These are phyloP conservation scores for Leptinotarsa haldemani DNA, from an alignment of 2,888 invertebrate species.

Conservation along the genomic window DNA sequence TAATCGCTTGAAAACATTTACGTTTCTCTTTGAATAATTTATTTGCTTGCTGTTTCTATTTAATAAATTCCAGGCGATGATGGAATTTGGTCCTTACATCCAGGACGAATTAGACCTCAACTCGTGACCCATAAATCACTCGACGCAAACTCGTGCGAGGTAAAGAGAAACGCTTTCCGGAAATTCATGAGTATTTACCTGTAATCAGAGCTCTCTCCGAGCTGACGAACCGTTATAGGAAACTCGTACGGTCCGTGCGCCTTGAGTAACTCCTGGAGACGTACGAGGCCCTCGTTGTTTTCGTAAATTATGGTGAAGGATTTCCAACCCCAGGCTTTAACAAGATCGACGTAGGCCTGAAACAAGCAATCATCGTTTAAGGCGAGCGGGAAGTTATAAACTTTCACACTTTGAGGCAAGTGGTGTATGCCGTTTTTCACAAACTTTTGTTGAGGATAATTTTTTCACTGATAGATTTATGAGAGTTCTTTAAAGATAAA, in stretches of 20 bases:
- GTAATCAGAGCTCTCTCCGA: conserved; percentile 87
- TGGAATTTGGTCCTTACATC: background rate
- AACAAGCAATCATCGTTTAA: conserved; percentile 35
- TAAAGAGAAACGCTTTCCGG: background rate
- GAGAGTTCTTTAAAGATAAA: too few species aligned
- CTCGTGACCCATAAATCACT: background rate
- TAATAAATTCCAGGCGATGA: background rate
- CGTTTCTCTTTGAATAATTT: background rate
- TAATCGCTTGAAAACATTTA: background rate
- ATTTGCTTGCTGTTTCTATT: background rate
- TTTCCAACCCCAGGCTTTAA: conserved; percentile 92
- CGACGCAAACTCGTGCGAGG: background rate
- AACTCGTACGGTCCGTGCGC: conserved; percentile 87
- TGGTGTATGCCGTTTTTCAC: background rate
- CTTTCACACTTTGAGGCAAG: background rate
- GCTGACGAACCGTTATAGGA: conserved; percentile 85
- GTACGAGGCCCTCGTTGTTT: conserved; percentile 91
- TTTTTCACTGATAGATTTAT: too few species aligned
- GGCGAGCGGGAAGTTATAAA: background rate
- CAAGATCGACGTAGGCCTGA: conserved; percentile 91
- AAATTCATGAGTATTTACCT: conserved; percentile 69
- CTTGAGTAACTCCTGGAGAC: conserved; percentile 88
- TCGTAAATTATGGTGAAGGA: conserved; percentile 97
- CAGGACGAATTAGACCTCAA: background rate
- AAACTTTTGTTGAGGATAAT: background rate